A percentile compares a stretch with the other conserved stretches of the same genome.
Conservation (phyloP, 2,888 invertebrate genomes). For the Nineta flava region DNA sequence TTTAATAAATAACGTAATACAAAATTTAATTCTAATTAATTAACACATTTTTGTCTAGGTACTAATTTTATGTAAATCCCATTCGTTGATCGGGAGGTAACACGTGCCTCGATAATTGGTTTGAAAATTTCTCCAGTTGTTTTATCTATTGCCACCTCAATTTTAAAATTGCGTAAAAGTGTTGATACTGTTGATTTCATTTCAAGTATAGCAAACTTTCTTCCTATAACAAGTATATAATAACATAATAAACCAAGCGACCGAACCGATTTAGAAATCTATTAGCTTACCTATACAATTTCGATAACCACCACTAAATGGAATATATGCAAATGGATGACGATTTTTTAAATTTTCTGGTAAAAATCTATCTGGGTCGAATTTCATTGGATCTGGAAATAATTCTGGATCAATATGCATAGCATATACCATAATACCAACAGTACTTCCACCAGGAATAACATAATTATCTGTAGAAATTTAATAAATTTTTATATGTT, state of each 20-base stretch:
- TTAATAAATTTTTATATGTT: not conserved
- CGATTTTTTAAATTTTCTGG: slow-evolving; percentile 21
- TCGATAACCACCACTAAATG: slow-evolving; percentile 22
- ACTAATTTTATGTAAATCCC: not conserved
- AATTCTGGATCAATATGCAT: slow-evolving; percentile 24
- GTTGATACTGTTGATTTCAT: not conserved
- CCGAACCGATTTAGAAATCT: too few relatives aligned
- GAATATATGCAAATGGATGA: slow-evolving; percentile 22
- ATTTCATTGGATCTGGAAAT: slow-evolving; percentile 28
- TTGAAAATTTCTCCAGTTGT: not conserved
- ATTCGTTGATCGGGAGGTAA: not conserved
- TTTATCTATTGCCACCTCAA: not conserved
- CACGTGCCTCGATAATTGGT: slow-evolving; percentile 1
- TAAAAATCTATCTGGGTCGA: slow-evolving; percentile 30
- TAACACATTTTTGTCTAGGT: not conserved
- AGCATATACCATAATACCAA: not conserved
- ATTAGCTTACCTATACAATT: slow-evolving; percentile 19
- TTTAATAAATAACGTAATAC: too few relatives aligned
- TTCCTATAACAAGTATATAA: not conserved
- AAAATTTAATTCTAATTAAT: too few relatives aligned
- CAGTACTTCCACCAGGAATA: not conserved
- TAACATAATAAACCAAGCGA: not conserved
- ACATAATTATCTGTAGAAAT: not conserved
- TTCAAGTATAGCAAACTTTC: slow-evolving; percentile 2
- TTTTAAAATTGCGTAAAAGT: slow-evolving; percentile 1